Conservation (phyloP, 2,797 vertebrate genomes). For the Typhlichthys eigenmanni region DNA sequence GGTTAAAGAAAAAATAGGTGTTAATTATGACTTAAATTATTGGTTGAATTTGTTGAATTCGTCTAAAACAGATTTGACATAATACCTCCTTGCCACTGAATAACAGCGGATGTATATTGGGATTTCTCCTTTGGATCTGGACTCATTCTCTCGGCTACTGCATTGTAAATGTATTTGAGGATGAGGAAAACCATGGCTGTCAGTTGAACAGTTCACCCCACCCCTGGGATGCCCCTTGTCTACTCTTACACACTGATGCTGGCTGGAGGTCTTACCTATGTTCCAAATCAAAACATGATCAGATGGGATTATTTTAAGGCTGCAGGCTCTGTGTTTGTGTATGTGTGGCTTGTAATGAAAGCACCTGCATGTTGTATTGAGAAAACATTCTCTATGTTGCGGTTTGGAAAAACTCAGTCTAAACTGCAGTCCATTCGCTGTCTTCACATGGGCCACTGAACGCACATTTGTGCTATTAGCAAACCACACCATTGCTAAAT, state of each 20-base stretch:
- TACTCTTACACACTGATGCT: conserved; percentile 27
- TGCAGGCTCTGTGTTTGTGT: background rate
- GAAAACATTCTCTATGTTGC: conserved; percentile 11
- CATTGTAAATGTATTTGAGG: conserved; percentile 1
- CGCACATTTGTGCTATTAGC: too few relatives aligned
- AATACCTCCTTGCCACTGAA: too few relatives aligned
- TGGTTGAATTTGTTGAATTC: too few relatives aligned
- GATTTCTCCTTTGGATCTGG: background rate
- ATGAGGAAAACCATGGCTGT: conserved; percentile 1
- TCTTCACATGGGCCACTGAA: background rate
- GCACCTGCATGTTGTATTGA: conserved; percentile 29
- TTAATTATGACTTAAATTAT: too few relatives aligned
- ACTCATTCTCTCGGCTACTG: background rate
- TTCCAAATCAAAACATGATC: too few relatives aligned
- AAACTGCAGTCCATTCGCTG: background rate
- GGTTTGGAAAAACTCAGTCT: background rate
- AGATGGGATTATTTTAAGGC: too few relatives aligned
- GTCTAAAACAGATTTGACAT: too few relatives aligned
- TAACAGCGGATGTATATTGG: too few relatives aligned
- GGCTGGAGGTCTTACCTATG: background rate
- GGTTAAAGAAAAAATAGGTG: too few relatives aligned
- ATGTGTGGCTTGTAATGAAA: conserved; percentile 2
- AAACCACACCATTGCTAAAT: background rate
- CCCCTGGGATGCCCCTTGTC: too few relatives aligned
- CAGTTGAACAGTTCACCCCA: too few relatives aligned